Conservation (phyloP, 2,888 invertebrate species). For the Anarsia innoxiella region DNA sequence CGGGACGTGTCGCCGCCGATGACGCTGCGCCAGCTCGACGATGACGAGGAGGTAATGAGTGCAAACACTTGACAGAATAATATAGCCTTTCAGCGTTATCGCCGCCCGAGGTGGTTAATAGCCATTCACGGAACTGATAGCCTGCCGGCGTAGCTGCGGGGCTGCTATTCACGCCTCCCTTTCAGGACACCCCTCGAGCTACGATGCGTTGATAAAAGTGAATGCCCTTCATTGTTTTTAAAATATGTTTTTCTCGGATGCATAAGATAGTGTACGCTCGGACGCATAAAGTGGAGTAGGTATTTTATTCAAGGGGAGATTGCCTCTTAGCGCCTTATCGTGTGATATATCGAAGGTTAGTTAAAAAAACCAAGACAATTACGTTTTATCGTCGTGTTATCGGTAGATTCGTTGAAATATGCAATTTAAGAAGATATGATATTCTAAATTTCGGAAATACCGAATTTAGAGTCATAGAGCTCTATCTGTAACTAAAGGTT, state of each 20-base stretch:
- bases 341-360: conserved; percentile 29
- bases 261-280: conserved; percentile 37
- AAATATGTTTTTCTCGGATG: conserved; percentile 54
- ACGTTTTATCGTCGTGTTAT: not conserved
- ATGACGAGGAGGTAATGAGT: conserved; percentile 61
- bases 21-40: conserved; percentile 57
- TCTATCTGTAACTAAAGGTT: too few species aligned
- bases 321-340: conserved; percentile 44
- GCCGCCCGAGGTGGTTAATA: conserved; percentile 68
- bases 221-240: conserved; percentile 64
- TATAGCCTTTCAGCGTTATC: conserved; percentile 62
- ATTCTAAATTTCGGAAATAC: too few species aligned
- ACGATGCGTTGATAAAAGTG: conserved; percentile 68
- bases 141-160: conserved; percentile 51
- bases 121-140: conserved; percentile 61
- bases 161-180: conserved; percentile 53
- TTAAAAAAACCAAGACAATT: not conserved
- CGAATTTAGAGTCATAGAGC: too few species aligned
- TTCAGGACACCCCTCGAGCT: conserved; percentile 56
- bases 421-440: not conserved
- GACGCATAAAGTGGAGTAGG: conserved; percentile 15
- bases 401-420: not conserved
- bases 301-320: conserved; percentile 42
- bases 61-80: conserved; percentile 35
- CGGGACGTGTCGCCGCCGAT: conserved; percentile 58